phyloP scores from a whole-genome alignment of 2,113 vertebrate genomes.

The Stomatorhinus ivindoensis region DNA sequence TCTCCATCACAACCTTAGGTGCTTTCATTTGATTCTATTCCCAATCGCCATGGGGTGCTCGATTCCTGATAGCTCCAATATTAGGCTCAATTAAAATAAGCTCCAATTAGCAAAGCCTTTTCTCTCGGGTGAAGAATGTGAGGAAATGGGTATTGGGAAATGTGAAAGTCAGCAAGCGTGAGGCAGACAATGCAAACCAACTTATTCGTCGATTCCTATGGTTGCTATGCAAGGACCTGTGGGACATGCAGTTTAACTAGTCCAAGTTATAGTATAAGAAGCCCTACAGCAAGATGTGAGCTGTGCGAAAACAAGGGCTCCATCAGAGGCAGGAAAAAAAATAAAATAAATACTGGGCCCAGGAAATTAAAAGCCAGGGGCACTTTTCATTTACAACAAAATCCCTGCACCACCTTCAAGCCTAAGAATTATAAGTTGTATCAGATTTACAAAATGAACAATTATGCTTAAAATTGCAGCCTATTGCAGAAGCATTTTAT shows the following conservation, averaged over 20 bases:
- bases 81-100: conserved; percentile 94
- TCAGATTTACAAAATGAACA: conserved; percentile 99
- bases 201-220: conserved; percentile 85
- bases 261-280: conserved; percentile 83
- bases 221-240: conserved; percentile 84
- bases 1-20: conserved; percentile 64
- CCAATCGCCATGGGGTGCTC: conserved; percentile 68
- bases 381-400: conserved; percentile 87
- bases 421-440: conserved; percentile 97
- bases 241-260: conserved; percentile 85
- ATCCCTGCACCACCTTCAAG: conserved; percentile 90
- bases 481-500: conserved; percentile 57
- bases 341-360: conserved; percentile 76
- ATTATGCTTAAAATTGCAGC: conserved; percentile 89
- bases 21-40: conserved; percentile 81
- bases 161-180: conserved; percentile 79
- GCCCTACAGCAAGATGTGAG: conserved; percentile 83
- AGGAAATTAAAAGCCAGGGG: conserved; percentile 88
- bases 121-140: conserved; percentile 79
- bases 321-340: conserved; percentile 66
- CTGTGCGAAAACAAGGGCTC: conserved; percentile 84
- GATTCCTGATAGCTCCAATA: conserved; percentile 82
- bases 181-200: conserved; percentile 83
- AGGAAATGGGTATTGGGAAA: conserved; percentile 84
- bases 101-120: conserved; percentile 84